Evolutionary conservation across 2,113 vertebrate genomes (phyloP).

Genomic region (Promerops cafer): DNA sequence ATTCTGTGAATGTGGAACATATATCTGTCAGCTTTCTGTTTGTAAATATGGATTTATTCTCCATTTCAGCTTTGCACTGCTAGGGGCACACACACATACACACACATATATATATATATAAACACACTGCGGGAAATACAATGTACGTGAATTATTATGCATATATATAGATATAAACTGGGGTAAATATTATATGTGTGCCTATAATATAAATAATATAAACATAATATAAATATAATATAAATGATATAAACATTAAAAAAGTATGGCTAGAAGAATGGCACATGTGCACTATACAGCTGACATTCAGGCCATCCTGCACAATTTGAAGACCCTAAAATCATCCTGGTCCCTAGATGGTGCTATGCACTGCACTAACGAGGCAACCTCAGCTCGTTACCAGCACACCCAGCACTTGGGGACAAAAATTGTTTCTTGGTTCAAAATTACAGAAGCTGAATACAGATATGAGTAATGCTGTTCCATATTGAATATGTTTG

Average conservation of each 20-base stretch:
- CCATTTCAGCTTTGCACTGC: not conserved
- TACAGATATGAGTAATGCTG: not conserved
- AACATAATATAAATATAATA: too few species aligned
- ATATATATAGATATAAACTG: not conserved
- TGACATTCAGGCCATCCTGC: not conserved
- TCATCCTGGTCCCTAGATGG: slow-evolving; percentile 46
- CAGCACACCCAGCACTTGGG: not conserved
- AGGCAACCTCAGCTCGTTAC: not conserved
- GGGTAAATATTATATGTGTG: not conserved
- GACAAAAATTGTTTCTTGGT: not conserved
- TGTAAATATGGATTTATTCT: not conserved
- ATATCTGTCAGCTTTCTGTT: too few species aligned
- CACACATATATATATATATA: not conserved
- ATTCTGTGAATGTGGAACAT: not conserved
- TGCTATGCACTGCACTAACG: not conserved
- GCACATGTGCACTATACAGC: not conserved
- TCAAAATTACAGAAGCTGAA: not conserved
- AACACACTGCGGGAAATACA: not conserved
- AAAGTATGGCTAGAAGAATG: not conserved
- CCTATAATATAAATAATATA: too few species aligned
- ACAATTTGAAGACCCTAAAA: not conserved
- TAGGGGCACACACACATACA: too few species aligned
- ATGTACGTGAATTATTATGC: not conserved
- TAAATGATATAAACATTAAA: not conserved
- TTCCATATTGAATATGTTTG: not conserved